Evolutionary conservation across 2,888 invertebrate genomes (phyloP), one percentile per base, ranked within the genome.

Genomic region (Hirtodrosophila histrioides): DNA sequence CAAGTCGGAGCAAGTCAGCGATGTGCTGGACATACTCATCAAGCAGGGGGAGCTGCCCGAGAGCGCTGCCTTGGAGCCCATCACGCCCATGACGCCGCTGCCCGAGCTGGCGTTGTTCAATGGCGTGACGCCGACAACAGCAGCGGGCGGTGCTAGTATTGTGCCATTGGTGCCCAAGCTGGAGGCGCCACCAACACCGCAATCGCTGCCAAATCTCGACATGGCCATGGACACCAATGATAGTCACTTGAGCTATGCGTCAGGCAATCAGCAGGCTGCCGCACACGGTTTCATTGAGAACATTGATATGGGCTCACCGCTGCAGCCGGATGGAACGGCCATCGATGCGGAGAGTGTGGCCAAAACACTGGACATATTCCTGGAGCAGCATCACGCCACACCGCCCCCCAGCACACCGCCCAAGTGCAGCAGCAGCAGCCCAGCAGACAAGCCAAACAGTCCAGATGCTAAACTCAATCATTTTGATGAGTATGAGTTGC

Each of bases 11-110:
- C 92, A 91, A 64, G 86, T 91, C 27, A 90, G 89, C 41, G 98
- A 98, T 91, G 97, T 98, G 0, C 92, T 98, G 55, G 98, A 98
- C 90, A 97, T 98, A 77, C 93, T 98, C 10, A 97, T 98, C 43
- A 96, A 97, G 89, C 97, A 97, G 90, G 98, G 98, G 9, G 98
- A 98, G 89, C 91, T 98, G 60, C 97, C 98, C 0, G 95, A 97
- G 7, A 97, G 81, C 36, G 81, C 97, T 81, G 97, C 88, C 5
- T 64, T 91, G 46, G 91, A 90, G 44, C 89, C 91, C 1, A 90
- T 93, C 68, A 93, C 94, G 27, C 93, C 94, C 29, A 92, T 91
- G 70, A 74, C 90, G 82, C 65, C 90, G 88, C 63, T 86, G 49
- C 90, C 88, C 45, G 77, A 78, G 31, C 53, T 84, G 31, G 41